These are phyloP conservation scores for Alviniconcha strummeri DNA, from an alignment of 2,888 invertebrate species.

Conservation along the genomic window DNA sequence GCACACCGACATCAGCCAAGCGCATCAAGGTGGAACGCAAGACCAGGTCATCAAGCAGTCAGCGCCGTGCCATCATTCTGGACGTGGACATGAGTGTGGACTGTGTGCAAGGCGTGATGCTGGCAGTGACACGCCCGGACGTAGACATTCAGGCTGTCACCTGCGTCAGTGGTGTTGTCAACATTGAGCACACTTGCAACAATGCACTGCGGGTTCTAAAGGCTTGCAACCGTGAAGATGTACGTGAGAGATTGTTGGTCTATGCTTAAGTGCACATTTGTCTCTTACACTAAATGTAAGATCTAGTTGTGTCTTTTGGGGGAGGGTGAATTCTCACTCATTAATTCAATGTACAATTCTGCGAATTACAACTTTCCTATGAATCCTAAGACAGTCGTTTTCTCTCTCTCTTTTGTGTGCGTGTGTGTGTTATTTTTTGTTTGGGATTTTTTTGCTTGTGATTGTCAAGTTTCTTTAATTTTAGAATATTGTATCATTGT, in stretches of 20 bases:
- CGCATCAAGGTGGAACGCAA: constrained; percentile 30
- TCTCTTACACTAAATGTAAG: background rate
- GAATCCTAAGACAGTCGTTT: background rate
- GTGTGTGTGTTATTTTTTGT: background rate
- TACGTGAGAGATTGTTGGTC: constrained; percentile 40
- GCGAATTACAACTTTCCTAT: too few species aligned
- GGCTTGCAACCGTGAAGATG: constrained; percentile 56
- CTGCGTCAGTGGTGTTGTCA: constrained; percentile 84
- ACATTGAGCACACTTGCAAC: constrained; percentile 80
- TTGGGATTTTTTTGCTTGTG: background rate
- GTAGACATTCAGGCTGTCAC: constrained; percentile 83
- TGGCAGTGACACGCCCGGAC: constrained; percentile 68
- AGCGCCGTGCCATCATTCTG: constrained; percentile 35
- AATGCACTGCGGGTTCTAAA: constrained; percentile 83
- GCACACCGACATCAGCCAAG: constrained; percentile 4
- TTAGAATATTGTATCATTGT: background rate
- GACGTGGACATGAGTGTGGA: constrained; percentile 71
- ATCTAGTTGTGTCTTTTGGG: background rate
- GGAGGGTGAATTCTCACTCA: background rate
- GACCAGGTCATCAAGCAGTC: constrained; percentile 3
- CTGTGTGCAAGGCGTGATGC: constrained; percentile 67
- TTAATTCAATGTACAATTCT: background rate
- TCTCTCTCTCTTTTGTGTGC: background rate
- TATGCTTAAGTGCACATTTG: background rate
- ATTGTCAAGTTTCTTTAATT: background rate